A percentile compares a stretch with the other conserved stretches of the same genome.
phyloP scores from a whole-genome alignment of 2,888 invertebrate genomes.

The Drosophila vallismaia region DNA sequence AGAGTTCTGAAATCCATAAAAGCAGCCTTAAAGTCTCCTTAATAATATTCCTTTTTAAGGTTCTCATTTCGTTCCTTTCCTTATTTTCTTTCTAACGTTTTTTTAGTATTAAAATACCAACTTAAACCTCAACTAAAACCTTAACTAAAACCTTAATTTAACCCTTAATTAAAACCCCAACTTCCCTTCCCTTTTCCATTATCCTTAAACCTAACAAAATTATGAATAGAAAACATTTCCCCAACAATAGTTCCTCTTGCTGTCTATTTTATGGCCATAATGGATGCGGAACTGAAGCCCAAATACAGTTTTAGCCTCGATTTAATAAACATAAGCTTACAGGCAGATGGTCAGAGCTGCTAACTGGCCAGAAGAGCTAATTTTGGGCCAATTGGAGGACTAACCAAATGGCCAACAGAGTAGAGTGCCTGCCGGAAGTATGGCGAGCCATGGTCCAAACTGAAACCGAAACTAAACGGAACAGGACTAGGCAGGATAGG shows the following conservation, averaged over 20 bases:
- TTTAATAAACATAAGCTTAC: conserved; percentile 31
- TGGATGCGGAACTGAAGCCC: neutral
- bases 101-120: no score
- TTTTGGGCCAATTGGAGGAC: neutral
- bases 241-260: neutral
- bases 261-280: neutral
- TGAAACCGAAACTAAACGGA: neutral
- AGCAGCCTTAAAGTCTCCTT: no score
- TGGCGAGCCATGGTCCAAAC: conserved; percentile 36
- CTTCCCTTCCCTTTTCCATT: neutral
- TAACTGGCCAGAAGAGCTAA: conserved; percentile 3
- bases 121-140: no score
- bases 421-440: conserved; percentile 23
- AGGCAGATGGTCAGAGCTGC: neutral
- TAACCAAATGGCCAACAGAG: neutral
- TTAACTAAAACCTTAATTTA: no score
- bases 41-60: no score
- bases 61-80: no score
- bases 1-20: no score
- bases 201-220: neutral
- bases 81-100: no score
- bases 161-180: neutral
- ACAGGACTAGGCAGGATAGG: neutral
- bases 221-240: neutral
- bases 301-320: neutral